These are phyloP conservation scores for Trissolcus brochymenae DNA, from an alignment of 2,888 invertebrate genomes.

Conservation along the genomic window DNA sequence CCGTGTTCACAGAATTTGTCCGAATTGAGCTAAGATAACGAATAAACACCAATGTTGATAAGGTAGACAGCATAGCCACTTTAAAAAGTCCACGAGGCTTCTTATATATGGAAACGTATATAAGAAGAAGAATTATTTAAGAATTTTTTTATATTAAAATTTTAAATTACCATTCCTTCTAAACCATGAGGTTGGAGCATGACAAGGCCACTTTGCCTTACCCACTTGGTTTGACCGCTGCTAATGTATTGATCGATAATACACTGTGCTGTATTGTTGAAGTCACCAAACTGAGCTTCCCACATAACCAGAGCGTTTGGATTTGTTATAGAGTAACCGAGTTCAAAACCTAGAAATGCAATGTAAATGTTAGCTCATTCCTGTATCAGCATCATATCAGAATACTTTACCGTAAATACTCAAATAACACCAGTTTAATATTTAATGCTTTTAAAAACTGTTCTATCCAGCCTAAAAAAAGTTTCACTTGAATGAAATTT, in stretches of 20 bases:
- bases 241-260: constrained; percentile 94
- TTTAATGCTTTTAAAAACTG: too few relatives aligned
- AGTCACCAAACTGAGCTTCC: constrained; percentile 99
- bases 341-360: constrained; percentile 88
- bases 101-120: too few relatives aligned
- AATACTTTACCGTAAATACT: neutral
- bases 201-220: constrained; percentile 96
- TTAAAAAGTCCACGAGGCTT: too few relatives aligned
- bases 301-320: constrained; percentile 97
- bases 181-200: constrained; percentile 97
- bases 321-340: constrained; percentile 98
- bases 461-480: too few relatives aligned
- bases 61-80: too few relatives aligned
- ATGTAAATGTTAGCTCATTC: neutral
- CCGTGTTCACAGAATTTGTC: too few relatives aligned
- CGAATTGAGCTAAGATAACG: too few relatives aligned
- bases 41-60: too few relatives aligned
- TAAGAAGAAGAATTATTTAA: too few relatives aligned
- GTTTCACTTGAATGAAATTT: too few relatives aligned
- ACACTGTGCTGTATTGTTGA: constrained; percentile 98
- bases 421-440: too few relatives aligned
- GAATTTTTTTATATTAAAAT: constrained; percentile 31
- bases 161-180: constrained; percentile 90
- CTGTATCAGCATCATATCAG: neutral
- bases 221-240: constrained; percentile 88